These are phyloP conservation scores for Rachycentron canadum DNA, from an alignment of 2,797 vertebrate genomes.

Conservation along the genomic window DNA sequence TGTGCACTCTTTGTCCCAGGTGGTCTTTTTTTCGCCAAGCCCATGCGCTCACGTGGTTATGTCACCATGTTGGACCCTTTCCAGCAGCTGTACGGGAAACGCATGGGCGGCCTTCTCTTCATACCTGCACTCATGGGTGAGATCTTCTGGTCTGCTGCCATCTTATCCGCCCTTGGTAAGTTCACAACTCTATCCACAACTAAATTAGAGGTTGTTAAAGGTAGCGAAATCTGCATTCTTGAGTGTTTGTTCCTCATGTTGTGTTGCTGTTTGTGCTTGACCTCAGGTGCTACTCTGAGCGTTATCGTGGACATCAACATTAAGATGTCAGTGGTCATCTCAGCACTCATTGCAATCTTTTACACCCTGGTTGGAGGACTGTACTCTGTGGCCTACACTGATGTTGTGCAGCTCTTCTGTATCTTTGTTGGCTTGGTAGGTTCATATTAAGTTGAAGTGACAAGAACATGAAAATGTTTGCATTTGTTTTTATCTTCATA, in stretches of 20 bases:
- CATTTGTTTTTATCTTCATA: not conserved
- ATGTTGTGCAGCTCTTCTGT: conserved; percentile 98
- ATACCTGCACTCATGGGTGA: conserved; percentile 98
- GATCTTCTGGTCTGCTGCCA: conserved; percentile 99
- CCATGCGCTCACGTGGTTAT: conserved; percentile 96
- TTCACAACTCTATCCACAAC: not conserved
- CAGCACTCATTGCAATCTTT: conserved; percentile 94
- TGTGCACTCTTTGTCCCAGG: conserved; percentile 80
- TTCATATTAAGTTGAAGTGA: conserved; percentile 25
- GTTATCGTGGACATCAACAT: conserved; percentile 95
- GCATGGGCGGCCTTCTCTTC: conserved; percentile 97
- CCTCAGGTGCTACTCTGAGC: conserved; percentile 94
- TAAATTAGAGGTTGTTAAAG: not conserved
- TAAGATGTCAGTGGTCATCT: conserved; percentile 92
- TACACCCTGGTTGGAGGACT: conserved; percentile 96
- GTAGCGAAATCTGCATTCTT: not conserved
- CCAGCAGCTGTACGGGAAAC: conserved; percentile 96
- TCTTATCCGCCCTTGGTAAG: conserved; percentile 96
- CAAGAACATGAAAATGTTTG: not conserved
- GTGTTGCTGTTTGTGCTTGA: conserved; percentile 4
- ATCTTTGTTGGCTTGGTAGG: conserved; percentile 97
- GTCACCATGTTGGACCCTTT: conserved; percentile 99
- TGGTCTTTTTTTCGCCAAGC: conserved; percentile 98
- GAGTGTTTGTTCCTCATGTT: not conserved
- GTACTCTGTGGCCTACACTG: conserved; percentile 97